Percentiles rank a stretch among this genome's conserved stretches.
phyloP scores from a whole-genome alignment of 2,888 invertebrate species.

The Diarsia dahlii region DNA sequence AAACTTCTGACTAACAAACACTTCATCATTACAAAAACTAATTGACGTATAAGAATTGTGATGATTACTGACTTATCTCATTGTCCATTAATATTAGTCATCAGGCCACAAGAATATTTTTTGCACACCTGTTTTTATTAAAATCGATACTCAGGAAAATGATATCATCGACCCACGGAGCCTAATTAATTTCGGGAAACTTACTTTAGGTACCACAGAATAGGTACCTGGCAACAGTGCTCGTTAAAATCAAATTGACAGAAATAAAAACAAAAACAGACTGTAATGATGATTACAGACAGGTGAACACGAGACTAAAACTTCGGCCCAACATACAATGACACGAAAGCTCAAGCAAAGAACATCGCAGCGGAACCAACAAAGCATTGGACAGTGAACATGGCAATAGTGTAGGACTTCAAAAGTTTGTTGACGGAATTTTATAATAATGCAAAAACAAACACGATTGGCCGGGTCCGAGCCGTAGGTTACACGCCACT shows the following conservation, averaged over 20 bases:
- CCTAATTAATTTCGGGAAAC: slow-evolving; percentile 64
- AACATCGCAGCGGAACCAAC: slow-evolving; percentile 20
- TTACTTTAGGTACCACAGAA: slow-evolving; percentile 9
- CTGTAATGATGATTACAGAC: background rate
- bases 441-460: slow-evolving; percentile 88
- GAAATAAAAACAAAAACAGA: slow-evolving; percentile 31
- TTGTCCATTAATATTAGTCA: slow-evolving; percentile 63
- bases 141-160: slow-evolving; percentile 59
- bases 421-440: slow-evolving; percentile 77
- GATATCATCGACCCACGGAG: slow-evolving; percentile 74
- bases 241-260: slow-evolving; percentile 16
- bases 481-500: slow-evolving; percentile 80
- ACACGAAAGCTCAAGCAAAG: slow-evolving; percentile 14
- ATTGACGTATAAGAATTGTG: slow-evolving; percentile 11
- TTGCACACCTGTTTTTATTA: slow-evolving; percentile 58
- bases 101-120: slow-evolving; percentile 45
- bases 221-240: background rate
- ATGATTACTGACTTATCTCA: slow-evolving; percentile 52
- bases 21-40: background rate
- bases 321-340: slow-evolving; percentile 19
- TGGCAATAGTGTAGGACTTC: slow-evolving; percentile 56
- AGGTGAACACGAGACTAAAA: slow-evolving; percentile 5
- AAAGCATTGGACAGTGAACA: slow-evolving; percentile 66
- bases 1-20: slow-evolving; percentile 9
- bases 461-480: slow-evolving; percentile 82